Evolutionary conservation across 2,888 invertebrate genomes (phyloP).

Genomic region (Caenorhabditis parvicauda): DNA sequence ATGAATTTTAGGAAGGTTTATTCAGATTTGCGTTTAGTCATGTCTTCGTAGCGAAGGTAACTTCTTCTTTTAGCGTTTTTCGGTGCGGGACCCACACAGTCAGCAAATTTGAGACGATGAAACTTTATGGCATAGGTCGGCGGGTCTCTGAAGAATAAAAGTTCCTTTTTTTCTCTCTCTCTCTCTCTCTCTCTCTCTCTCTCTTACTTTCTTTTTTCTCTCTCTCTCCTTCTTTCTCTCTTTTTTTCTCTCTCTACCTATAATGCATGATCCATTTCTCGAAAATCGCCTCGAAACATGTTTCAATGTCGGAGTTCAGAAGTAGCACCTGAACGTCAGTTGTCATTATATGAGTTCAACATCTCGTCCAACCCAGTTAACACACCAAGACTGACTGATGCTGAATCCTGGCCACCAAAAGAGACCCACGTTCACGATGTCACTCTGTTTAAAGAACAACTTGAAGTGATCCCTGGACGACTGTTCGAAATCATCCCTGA

Average conservation of each 20-base stretch:
- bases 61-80: slow-evolving; percentile 22
- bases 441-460: slow-evolving; percentile 43
- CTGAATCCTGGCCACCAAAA: slow-evolving; percentile 53
- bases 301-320: slow-evolving; percentile 34
- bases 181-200: too few relatives aligned
- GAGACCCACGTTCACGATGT: slow-evolving; percentile 46
- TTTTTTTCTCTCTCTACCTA: slow-evolving; percentile 12
- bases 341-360: slow-evolving; percentile 2
- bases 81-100: slow-evolving; percentile 40
- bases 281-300: slow-evolving; percentile 46
- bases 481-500: slow-evolving; percentile 51
- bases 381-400: slow-evolving; percentile 44
- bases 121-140: slow-evolving; percentile 47
- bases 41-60: slow-evolving; percentile 35
- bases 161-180: too few relatives aligned
- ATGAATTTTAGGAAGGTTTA: too few relatives aligned
- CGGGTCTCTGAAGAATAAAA: slow-evolving; percentile 36
- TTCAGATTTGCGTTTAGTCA: too few relatives aligned
- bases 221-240: too few relatives aligned
- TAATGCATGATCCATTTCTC: slow-evolving; percentile 50
- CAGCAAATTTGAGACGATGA: slow-evolving; percentile 34
- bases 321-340: slow-evolving; percentile 25
- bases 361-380: slow-evolving; percentile 35
- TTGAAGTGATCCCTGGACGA: slow-evolving; percentile 47
- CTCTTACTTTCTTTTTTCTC: too few relatives aligned